phyloP scores from a whole-genome alignment of 30 jellyfish, hydroid and myxozoan species.

The Nemopilema nomurai region DNA sequence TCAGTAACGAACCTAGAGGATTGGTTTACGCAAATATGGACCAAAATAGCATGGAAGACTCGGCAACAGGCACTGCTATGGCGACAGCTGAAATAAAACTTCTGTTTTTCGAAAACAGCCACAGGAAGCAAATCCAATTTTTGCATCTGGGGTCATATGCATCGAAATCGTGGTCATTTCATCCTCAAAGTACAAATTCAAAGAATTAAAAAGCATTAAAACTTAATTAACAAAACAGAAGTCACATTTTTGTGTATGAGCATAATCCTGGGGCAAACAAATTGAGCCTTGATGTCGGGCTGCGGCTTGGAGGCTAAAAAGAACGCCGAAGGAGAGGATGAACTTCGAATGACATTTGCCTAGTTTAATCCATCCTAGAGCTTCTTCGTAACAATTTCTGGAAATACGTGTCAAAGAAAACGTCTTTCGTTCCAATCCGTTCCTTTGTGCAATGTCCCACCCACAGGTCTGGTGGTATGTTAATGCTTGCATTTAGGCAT shows the following conservation, averaged over 20 bases:
- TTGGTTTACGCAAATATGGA: not conserved
- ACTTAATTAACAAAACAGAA: conserved; percentile 44
- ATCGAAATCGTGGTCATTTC: not conserved
- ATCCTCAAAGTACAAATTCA: conserved; percentile 43
- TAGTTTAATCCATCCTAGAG: conserved; percentile 7
- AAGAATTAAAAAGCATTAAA: conserved; percentile 48
- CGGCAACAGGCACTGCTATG: not conserved
- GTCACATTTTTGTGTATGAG: conserved; percentile 14
- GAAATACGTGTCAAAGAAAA: not conserved
- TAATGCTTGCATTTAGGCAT: too few species aligned
- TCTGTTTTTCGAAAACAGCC: not conserved
- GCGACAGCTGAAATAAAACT: not conserved
- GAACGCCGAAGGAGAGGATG: not conserved
- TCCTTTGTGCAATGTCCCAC: not conserved
- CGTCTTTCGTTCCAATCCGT: not conserved
- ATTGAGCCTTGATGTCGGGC: conserved; percentile 12
- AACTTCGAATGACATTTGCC: not conserved
- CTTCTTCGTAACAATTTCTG: not conserved
- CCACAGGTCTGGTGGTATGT: too few species aligned
- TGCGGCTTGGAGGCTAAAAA: conserved; percentile 36
- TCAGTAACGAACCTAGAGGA: not conserved
- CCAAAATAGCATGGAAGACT: not conserved
- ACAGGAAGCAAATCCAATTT: not conserved
- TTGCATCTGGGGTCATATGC: not conserved
- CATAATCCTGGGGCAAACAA: conserved; percentile 26